These are phyloP conservation scores for Oncorhynchus keta DNA, from an alignment of 2,113 vertebrate species.

Conservation along the genomic window DNA sequence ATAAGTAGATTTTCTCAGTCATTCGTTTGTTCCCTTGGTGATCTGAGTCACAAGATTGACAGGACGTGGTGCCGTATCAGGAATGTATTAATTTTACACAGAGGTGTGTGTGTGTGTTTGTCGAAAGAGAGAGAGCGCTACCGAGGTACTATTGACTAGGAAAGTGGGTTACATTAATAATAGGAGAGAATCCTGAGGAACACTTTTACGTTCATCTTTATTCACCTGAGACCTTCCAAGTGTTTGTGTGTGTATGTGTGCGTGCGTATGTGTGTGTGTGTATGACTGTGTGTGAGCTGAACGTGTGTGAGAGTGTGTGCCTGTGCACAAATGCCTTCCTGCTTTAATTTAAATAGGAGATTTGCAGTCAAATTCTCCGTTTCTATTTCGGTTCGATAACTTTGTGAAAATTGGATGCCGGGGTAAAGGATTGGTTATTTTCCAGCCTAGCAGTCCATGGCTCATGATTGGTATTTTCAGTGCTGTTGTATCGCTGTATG, in stretches of 20 bases:
- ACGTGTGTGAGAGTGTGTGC: no score
- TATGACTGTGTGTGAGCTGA: no score
- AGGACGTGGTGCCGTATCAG: slow-evolving; percentile 35
- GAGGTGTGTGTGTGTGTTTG: slow-evolving; percentile 14
- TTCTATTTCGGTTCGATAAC: slow-evolving; percentile 60
- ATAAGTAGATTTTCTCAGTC: slow-evolving; percentile 8
- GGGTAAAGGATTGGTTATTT: slow-evolving; percentile 51
- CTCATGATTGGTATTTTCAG: slow-evolving; percentile 17
- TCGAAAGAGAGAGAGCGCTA: not conserved
- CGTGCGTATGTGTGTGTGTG: not conserved
- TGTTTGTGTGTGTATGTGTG: not conserved
- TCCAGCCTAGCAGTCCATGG: slow-evolving; percentile 51
- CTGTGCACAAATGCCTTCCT: no score
- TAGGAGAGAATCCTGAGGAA: not conserved
- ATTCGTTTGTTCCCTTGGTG: slow-evolving; percentile 56
- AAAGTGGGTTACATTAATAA: not conserved
- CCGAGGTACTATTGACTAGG: not conserved
- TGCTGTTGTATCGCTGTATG: no score
- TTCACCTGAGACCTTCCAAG: not conserved
- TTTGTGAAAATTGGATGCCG: slow-evolving; percentile 62
- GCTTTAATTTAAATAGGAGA: slow-evolving; percentile 8
- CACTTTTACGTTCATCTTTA: not conserved
- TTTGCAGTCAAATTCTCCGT: slow-evolving; percentile 34
- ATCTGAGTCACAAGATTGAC: slow-evolving; percentile 56
- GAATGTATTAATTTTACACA: slow-evolving; percentile 41